Conservation (phyloP, 1,140 invertebrate genomes). For the Formica exsecta region DNA sequence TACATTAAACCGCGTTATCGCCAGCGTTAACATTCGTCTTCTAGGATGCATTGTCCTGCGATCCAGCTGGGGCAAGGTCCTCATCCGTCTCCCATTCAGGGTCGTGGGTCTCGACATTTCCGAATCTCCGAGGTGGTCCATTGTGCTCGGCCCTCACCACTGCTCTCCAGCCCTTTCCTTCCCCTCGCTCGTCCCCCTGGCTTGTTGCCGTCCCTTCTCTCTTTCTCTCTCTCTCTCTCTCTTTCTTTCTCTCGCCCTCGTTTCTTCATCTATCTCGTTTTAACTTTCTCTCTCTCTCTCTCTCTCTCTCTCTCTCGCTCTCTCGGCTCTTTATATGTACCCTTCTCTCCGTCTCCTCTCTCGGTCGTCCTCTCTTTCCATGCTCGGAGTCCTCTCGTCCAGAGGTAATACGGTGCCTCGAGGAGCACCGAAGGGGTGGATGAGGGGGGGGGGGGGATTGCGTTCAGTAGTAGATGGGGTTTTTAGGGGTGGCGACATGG, state of each 20-base stretch:
- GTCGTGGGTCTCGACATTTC: conserved; percentile 80
- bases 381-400: conserved; percentile 73
- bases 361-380: conserved; percentile 73
- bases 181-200: conserved; percentile 23
- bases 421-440: conserved; percentile 70
- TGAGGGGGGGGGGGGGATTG: conserved; percentile 51
- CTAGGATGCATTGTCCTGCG: conserved; percentile 77
- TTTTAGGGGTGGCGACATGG: conserved; percentile 78
- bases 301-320: conserved; percentile 27
- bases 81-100: conserved; percentile 83
- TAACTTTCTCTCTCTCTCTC: conserved; percentile 15
- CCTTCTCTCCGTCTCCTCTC: conserved; percentile 2
- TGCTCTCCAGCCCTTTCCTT: conserved; percentile 63
- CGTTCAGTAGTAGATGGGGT: conserved; percentile 73
- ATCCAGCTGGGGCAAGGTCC: conserved; percentile 76
- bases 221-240: conserved; percentile 20
- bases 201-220: conserved; percentile 16
- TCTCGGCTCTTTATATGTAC: conserved; percentile 39
- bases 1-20: conserved; percentile 63
- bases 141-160: conserved; percentile 77
- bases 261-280: conserved; percentile 64
- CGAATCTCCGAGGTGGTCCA: conserved; percentile 80
- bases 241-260: no score
- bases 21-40: conserved; percentile 80
- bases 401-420: conserved; percentile 75